Evolutionary conservation across 2,888 invertebrate genomes (phyloP).

Genomic region (Drosophila prostipennis): DNA sequence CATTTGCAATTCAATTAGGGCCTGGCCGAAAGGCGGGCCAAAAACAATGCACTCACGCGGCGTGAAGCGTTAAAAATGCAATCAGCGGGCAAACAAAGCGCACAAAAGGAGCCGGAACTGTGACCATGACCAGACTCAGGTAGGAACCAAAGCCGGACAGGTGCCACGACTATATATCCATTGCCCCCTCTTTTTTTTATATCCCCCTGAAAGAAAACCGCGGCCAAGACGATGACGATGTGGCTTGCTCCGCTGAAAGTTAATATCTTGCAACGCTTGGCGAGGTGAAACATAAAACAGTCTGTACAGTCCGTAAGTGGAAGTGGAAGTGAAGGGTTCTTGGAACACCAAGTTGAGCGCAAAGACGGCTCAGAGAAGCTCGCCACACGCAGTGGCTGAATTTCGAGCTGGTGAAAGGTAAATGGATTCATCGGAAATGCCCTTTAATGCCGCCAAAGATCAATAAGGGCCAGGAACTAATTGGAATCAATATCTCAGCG

Average conservation of each 20-base stretch:
- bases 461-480: slow-evolving; percentile 56
- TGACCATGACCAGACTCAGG: slow-evolving; percentile 60
- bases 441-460: slow-evolving; percentile 35
- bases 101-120: slow-evolving; percentile 53
- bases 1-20: slow-evolving; percentile 43
- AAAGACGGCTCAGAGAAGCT: neutral
- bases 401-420: slow-evolving; percentile 37
- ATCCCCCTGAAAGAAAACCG: slow-evolving; percentile 41
- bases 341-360: slow-evolving; percentile 2
- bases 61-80: slow-evolving; percentile 76
- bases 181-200: neutral
- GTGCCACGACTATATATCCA: slow-evolving; percentile 19
- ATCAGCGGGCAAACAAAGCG: slow-evolving; percentile 64
- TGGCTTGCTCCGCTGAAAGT: slow-evolving; percentile 53
- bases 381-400: slow-evolving; percentile 22
- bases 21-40: neutral
- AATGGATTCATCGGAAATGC: slow-evolving; percentile 28
- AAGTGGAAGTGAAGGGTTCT: slow-evolving; percentile 50
- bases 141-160: slow-evolving; percentile 28
- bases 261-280: slow-evolving; percentile 58
- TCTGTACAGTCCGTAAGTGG: slow-evolving; percentile 4
- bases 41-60: slow-evolving; percentile 40
- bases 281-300: slow-evolving; percentile 39
- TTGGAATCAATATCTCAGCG: slow-evolving; percentile 28
- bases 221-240: slow-evolving; percentile 44